A percentile compares a stretch with the other conserved stretches of the same genome.
Conservation (phyloP, 1,140 invertebrate genomes). For the Ruditapes philippinarum region DNA sequence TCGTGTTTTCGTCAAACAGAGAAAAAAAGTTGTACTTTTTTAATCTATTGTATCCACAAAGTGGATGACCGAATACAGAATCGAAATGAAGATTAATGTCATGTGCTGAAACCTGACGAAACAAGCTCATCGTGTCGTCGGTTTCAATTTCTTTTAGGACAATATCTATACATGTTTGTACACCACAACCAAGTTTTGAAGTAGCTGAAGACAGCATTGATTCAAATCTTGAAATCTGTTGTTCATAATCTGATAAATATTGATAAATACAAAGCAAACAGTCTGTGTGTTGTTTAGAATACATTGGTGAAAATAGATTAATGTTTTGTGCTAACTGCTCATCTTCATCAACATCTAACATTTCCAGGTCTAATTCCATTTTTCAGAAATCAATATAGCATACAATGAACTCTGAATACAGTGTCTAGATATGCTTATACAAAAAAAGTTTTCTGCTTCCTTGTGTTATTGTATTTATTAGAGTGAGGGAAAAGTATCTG, state of each 20-base stretch:
- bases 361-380: background rate
- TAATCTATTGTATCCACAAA: background rate
- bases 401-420: no score
- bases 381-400: no score
- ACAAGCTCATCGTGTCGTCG: background rate
- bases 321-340: background rate
- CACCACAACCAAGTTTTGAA: background rate
- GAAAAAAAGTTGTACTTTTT: constrained; percentile 15
- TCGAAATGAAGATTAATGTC: background rate
- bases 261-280: background rate
- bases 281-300: background rate
- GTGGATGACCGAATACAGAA: background rate
- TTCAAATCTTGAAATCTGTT: background rate
- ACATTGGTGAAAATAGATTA: background rate
- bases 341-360: background rate
- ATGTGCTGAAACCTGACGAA: background rate
- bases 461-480: no score
- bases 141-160: background rate
- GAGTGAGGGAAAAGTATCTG: no score
- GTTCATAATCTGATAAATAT: background rate
- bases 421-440: background rate
- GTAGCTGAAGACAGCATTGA: background rate
- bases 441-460: background rate
- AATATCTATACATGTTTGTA: background rate
- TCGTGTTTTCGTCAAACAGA: background rate